A percentile compares a stretch with the other conserved stretches of the same genome.
Evolutionary conservation across 2,888 invertebrate species (phyloP).

Genomic region (Drosophila neonasuta): DNA sequence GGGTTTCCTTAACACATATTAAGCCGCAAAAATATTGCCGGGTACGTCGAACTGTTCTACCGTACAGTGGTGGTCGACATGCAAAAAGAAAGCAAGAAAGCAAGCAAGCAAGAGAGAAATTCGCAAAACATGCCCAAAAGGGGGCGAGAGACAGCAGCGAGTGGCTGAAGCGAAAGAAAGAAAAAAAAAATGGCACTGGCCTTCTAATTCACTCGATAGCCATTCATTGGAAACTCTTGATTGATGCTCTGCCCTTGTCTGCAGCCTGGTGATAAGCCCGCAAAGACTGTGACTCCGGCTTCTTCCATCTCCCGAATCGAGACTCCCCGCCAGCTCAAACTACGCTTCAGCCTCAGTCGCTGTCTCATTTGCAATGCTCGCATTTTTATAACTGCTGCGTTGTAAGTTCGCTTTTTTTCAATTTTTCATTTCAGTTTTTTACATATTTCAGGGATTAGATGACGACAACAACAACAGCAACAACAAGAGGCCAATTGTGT

Average conservation of each 20-base stretch:
- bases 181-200: conserved; percentile 62
- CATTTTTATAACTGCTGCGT: conserved; percentile 66
- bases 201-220: conserved; percentile 77
- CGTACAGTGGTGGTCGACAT: conserved; percentile 30
- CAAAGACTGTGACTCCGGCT: conserved; percentile 33
- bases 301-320: not conserved
- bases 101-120: conserved; percentile 14
- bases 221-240: conserved; percentile 80
- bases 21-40: conserved; percentile 76
- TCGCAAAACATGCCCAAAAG: conserved; percentile 37
- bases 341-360: not conserved
- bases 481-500: conserved; percentile 6
- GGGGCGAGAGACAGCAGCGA: conserved; percentile 9
- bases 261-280: conserved; percentile 74
- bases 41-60: conserved; percentile 31
- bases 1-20: conserved; percentile 66
- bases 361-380: conserved; percentile 16
- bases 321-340: conserved; percentile 6
- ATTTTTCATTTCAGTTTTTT: conserved; percentile 70
- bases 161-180: conserved; percentile 5
- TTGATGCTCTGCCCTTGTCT: conserved; percentile 78
- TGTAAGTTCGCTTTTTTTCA: conserved; percentile 62
- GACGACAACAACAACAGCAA: conserved; percentile 15
- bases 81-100: conserved; percentile 20
- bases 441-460: conserved; percentile 69